phyloP scores from a whole-genome alignment of 2,888 invertebrate genomes.

The Himalopsyche japonica region DNA sequence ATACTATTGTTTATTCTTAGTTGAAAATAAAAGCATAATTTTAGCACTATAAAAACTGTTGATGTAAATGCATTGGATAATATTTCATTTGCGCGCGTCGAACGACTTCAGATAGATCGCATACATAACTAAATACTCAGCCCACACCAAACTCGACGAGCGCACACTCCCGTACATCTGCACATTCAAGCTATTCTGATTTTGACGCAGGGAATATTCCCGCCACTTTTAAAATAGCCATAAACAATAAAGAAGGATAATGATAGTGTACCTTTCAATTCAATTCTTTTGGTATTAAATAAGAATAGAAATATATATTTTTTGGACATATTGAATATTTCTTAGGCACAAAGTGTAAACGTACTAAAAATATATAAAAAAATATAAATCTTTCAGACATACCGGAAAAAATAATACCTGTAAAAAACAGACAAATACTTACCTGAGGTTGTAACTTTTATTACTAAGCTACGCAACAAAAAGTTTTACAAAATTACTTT shows the following conservation, averaged over 20 bases:
- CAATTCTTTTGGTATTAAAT: too few relatives aligned
- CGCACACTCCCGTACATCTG: neutral
- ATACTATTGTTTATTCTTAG: neutral
- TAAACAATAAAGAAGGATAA: neutral
- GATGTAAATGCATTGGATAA: neutral
- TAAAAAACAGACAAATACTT: too few relatives aligned
- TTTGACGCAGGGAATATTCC: constrained; percentile 3
- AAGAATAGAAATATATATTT: too few relatives aligned
- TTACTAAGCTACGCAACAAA: too few relatives aligned
- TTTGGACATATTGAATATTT: too few relatives aligned
- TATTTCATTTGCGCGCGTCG: neutral
- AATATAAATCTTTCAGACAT: too few relatives aligned
- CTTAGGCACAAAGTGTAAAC: too few relatives aligned
- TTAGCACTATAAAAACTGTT: neutral
- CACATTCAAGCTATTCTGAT: neutral
- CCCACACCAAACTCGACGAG: neutral
- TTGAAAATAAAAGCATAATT: neutral
- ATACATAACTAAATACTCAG: neutral
- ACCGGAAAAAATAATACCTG: too few relatives aligned
- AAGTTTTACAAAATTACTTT: too few relatives aligned
- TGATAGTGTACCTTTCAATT: too few relatives aligned
- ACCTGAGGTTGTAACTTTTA: too few relatives aligned
- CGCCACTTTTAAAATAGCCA: constrained; percentile 15
- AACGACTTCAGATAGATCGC: neutral
- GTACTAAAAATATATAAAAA: too few relatives aligned